Evolutionary conservation across 2,797 vertebrate genomes (phyloP).

Genomic region (Scolopax bukidnonensis): DNA sequence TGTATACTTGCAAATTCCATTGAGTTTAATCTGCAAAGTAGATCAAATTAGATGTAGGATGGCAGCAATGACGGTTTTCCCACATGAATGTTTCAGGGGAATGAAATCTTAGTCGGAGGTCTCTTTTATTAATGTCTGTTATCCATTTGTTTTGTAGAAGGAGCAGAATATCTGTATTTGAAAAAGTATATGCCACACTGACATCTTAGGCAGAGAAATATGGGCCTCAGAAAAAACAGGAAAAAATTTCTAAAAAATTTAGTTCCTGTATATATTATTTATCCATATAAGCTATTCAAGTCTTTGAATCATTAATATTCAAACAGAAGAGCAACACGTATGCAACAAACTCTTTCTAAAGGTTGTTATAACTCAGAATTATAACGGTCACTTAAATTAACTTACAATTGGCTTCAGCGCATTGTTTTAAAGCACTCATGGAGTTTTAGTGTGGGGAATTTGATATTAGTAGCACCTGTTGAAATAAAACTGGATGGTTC

Average conservation of each 20-base stretch:
- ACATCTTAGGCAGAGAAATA: background rate
- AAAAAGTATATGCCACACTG: background rate
- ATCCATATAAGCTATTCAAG: background rate
- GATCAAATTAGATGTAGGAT: slow-evolving; percentile 28
- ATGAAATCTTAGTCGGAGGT: background rate
- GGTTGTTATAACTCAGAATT: background rate
- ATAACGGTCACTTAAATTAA: background rate
- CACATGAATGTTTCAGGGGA: slow-evolving; percentile 43
- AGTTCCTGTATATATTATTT: background rate
- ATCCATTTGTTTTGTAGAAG: background rate
- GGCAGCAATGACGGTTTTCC: background rate
- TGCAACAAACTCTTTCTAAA: background rate
- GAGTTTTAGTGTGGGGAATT: background rate
- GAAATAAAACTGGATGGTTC: background rate
- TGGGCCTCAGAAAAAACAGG: slow-evolving; percentile 2
- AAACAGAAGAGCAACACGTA: background rate
- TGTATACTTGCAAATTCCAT: slow-evolving; percentile 50
- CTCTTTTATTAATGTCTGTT: slow-evolving; percentile 37
- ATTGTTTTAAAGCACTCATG: background rate
- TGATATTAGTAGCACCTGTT: background rate
- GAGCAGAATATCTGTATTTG: background rate
- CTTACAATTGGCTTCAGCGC: background rate
- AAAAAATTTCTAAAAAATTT: background rate
- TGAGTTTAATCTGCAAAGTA: slow-evolving; percentile 42
- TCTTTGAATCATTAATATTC: background rate